Percentiles rank a stretch among this genome's conserved stretches.
These are phyloP conservation scores for Rhinogobius similis DNA, from an alignment of 2,113 vertebrate species.

Conservation along the genomic window DNA sequence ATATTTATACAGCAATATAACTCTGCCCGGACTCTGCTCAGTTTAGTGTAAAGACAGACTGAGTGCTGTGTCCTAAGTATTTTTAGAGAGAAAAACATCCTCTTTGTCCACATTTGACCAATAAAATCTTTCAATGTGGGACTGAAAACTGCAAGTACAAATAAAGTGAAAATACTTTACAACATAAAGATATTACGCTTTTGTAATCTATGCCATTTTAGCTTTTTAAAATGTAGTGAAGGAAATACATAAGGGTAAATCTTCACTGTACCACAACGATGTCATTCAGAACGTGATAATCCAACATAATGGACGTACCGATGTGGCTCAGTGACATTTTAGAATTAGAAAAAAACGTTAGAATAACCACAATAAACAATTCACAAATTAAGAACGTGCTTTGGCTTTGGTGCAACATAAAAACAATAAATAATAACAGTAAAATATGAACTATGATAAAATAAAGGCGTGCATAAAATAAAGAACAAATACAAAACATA, in stretches of 20 bases:
- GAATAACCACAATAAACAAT: no score
- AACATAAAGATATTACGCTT: not conserved
- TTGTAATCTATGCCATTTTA: not conserved
- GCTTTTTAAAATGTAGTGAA: not conserved
- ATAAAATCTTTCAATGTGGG: not conserved
- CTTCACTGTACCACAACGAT: not conserved
- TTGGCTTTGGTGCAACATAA: no score
- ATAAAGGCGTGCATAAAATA: no score
- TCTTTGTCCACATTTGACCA: slow-evolving; percentile 2
- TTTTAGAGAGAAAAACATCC: slow-evolving; percentile 49
- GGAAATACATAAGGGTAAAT: not conserved
- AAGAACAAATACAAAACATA: no score
- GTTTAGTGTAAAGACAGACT: slow-evolving; percentile 59
- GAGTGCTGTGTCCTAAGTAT: slow-evolving; percentile 47
- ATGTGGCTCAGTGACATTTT: no score
- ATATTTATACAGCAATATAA: slow-evolving; percentile 71
- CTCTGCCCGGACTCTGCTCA: slow-evolving; percentile 47
- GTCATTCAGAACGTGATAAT: not conserved
- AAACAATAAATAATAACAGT: no score
- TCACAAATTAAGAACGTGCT: no score
- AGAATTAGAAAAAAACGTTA: no score
- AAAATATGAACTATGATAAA: no score
- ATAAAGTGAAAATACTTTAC: not conserved
- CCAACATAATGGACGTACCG: not conserved
- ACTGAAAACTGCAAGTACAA: not conserved